A percentile compares a stretch with the other conserved stretches of the same genome.
These are phyloP conservation scores for Ptilorrhoa leucosticta DNA, from an alignment of 2,113 vertebrate species.

Conservation along the genomic window DNA sequence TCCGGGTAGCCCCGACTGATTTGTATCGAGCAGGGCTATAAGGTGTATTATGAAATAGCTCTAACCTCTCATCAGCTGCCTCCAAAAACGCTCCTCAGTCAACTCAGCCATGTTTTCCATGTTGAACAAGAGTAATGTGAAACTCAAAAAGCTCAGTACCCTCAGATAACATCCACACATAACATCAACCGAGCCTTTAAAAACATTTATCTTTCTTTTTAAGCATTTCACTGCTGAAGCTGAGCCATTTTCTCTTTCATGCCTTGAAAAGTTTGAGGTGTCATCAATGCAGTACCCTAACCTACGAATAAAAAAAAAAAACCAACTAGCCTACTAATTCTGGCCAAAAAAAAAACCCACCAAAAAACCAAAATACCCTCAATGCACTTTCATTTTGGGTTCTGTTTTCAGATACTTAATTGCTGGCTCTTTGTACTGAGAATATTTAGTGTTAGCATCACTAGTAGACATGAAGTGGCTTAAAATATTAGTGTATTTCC, in stretches of 20 bases:
- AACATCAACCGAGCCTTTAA: not conserved
- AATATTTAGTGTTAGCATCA: not conserved
- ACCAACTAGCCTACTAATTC: not conserved
- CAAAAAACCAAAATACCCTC: fast-evolving
- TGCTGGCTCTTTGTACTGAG: not conserved
- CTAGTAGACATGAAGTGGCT: not conserved
- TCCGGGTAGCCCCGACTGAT: not conserved
- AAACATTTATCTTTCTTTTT: not conserved
- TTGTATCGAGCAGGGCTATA: not conserved
- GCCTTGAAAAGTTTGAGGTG: not conserved
- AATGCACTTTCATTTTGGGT: not conserved
- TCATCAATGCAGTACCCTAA: not conserved
- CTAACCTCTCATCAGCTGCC: not conserved
- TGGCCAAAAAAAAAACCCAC: not conserved
- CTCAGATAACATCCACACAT: not conserved
- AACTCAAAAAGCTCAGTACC: not conserved
- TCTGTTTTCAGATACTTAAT: not conserved
- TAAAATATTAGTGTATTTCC: not conserved
- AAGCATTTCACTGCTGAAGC: not conserved
- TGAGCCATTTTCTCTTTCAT: not conserved
- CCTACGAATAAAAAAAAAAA: not conserved
- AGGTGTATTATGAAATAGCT: not conserved
- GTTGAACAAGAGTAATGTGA: not conserved
- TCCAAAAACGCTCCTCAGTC: not conserved
- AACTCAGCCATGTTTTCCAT: not conserved